phyloP scores from a whole-genome alignment of 2,888 invertebrate genomes.

The Caprella mutica region DNA sequence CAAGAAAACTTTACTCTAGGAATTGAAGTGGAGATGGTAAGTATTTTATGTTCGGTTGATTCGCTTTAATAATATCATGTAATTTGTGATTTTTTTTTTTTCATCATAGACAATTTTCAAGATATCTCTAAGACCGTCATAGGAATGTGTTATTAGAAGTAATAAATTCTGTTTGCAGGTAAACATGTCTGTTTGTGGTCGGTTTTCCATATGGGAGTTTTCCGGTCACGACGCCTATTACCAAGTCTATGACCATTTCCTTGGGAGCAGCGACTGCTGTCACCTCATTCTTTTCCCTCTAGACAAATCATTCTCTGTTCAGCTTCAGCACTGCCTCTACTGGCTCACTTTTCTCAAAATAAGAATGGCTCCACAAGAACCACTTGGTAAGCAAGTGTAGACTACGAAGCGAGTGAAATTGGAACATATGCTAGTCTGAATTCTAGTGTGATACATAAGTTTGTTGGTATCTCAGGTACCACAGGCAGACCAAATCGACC shows the following conservation, averaged over 20 bases:
- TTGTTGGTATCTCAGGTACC: too few species aligned
- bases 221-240: conserved; percentile 63
- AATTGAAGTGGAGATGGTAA: conserved; percentile 52
- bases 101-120: background rate
- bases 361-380: conserved; percentile 50
- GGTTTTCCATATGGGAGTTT: conserved; percentile 60
- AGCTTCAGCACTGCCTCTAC: conserved; percentile 56
- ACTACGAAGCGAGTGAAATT: background rate
- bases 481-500: conserved; percentile 47
- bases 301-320: conserved; percentile 53
- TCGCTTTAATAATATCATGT: background rate
- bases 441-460: too few species aligned
- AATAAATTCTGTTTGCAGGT: too few species aligned
- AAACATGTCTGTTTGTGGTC: conserved; percentile 49
- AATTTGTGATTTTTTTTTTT: background rate
- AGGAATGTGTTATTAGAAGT: too few species aligned
- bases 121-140: too few species aligned
- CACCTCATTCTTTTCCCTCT: conserved; percentile 57
- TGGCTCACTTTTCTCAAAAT: conserved; percentile 64
- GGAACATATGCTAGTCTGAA: too few species aligned
- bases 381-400: conserved; percentile 45
- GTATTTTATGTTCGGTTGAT: conserved; percentile 35
- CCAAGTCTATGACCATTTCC: conserved; percentile 59
- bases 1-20: conserved; percentile 52
- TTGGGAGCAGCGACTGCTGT: conserved; percentile 51